Percentiles rank a stretch among this genome's conserved stretches.
Evolutionary conservation across 1,140 invertebrate species (phyloP).

Genomic region (Epicauta chinensis): DNA sequence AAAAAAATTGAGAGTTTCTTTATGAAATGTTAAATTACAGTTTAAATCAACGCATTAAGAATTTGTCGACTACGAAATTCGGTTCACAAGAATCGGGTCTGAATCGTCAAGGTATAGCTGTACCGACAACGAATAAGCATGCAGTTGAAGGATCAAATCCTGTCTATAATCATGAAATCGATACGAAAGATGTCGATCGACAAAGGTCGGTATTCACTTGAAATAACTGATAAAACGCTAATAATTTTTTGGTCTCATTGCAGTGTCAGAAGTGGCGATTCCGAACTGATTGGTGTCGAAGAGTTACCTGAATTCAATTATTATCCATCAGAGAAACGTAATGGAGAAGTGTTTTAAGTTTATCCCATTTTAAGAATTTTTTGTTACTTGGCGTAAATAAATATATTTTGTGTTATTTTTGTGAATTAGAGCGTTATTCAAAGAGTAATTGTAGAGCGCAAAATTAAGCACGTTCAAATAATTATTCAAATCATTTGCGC

Average conservation of each 20-base stretch:
- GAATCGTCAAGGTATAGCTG: constrained; percentile 47
- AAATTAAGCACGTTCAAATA: too few relatives aligned
- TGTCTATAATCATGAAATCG: constrained; percentile 51
- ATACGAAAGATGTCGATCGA: constrained; percentile 45
- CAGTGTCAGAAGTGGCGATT: constrained; percentile 53
- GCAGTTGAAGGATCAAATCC: constrained; percentile 61
- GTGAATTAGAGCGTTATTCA: too few relatives aligned
- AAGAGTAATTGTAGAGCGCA: too few relatives aligned
- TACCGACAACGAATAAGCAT: constrained; percentile 63
- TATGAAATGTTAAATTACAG: constrained; percentile 7
- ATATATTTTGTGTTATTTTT: too few relatives aligned
- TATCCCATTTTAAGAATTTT: too few relatives aligned
- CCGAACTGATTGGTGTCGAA: constrained; percentile 57
- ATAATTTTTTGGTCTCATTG: constrained; percentile 8
- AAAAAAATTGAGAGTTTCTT: neutral
- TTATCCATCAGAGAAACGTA: constrained; percentile 36
- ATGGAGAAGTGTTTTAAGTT: too few relatives aligned
- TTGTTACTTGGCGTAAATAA: too few relatives aligned
- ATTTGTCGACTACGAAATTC: constrained; percentile 53
- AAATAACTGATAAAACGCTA: too few relatives aligned
- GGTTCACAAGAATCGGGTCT: constrained; percentile 55
- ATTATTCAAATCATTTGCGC: too few relatives aligned
- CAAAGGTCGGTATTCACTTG: constrained; percentile 34
- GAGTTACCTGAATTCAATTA: constrained; percentile 53
- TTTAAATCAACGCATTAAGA: constrained; percentile 47